Evolutionary conservation across 2,113 vertebrate genomes (phyloP).

Genomic region (Tragelaphus scriptus): DNA sequence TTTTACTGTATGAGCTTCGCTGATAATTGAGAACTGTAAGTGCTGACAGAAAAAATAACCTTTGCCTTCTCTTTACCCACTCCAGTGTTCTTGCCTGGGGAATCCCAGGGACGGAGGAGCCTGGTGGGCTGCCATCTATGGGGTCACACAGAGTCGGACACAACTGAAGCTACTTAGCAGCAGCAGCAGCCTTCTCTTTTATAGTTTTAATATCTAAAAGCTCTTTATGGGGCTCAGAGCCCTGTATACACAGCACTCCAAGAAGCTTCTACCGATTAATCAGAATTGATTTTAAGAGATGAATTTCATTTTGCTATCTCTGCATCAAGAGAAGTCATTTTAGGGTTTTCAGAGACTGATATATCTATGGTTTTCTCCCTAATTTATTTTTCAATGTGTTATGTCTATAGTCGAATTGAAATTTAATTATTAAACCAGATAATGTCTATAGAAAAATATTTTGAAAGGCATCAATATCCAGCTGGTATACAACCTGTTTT

Average conservation of each 20-base stretch:
- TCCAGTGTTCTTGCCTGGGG: no score
- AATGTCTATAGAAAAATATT: conserved; percentile 24
- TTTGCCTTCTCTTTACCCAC: not conserved
- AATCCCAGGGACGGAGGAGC: no score
- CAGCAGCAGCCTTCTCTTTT: not conserved
- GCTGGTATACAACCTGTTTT: not conserved
- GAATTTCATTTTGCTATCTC: conserved; percentile 11
- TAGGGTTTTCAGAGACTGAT: not conserved
- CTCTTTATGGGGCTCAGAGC: not conserved
- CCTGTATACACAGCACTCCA: not conserved
- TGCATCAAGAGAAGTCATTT: not conserved
- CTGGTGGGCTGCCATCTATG: no score
- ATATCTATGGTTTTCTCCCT: conserved; percentile 2
- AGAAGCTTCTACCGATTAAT: not conserved
- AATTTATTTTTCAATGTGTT: conserved; percentile 37
- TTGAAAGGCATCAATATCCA: not conserved
- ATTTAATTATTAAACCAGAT: conserved; percentile 45
- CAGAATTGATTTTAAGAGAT: not conserved
- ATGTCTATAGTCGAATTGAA: conserved; percentile 11
- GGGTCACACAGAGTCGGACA: no score
- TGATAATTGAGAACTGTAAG: conserved; percentile 5
- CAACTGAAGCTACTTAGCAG: no score
- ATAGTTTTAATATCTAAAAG: not conserved
- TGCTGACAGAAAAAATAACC: not conserved
- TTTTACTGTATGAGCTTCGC: not conserved